Conservation (phyloP, 92 coral and sea anemone species). For the Epizoanthus rinbou region DNA sequence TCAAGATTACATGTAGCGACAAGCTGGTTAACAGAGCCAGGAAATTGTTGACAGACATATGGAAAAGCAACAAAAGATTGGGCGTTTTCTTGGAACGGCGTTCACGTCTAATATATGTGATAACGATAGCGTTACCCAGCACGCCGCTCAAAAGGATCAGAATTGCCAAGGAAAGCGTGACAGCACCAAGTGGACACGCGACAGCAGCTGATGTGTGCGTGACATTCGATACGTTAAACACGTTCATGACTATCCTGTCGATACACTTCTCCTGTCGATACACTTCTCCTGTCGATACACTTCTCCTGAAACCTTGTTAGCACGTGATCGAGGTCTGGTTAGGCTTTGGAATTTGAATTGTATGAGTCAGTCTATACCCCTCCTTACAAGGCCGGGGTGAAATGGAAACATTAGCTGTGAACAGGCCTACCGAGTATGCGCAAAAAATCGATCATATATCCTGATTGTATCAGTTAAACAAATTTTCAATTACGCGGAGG, state of each 20-base stretch:
- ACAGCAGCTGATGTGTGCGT: neutral
- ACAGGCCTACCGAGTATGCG: too few species aligned
- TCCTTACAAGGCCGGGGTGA: too few species aligned
- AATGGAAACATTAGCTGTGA: too few species aligned
- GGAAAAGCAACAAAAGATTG: slow-evolving; percentile 10
- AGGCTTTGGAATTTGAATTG: too few species aligned
- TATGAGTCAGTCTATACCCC: too few species aligned
- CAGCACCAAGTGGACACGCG: neutral
- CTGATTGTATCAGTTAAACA: too few species aligned
- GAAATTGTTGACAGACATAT: slow-evolving; percentile 6
- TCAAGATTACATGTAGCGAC: neutral
- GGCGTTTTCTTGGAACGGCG: neutral
- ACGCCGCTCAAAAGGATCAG: neutral
- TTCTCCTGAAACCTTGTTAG: too few species aligned
- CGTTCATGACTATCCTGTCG: neutral
- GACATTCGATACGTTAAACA: neutral
- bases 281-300: neutral
- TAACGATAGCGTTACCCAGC: neutral
- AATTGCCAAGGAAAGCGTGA: neutral
- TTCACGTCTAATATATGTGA: neutral
- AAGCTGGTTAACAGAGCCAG: slow-evolving; percentile 5
- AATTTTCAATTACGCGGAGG: too few species aligned
- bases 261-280: neutral
- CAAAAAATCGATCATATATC: too few species aligned
- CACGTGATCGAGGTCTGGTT: too few species aligned